These are phyloP conservation scores for Miichthys miiuy DNA, from an alignment of 2,797 vertebrate species.

Conservation along the genomic window DNA sequence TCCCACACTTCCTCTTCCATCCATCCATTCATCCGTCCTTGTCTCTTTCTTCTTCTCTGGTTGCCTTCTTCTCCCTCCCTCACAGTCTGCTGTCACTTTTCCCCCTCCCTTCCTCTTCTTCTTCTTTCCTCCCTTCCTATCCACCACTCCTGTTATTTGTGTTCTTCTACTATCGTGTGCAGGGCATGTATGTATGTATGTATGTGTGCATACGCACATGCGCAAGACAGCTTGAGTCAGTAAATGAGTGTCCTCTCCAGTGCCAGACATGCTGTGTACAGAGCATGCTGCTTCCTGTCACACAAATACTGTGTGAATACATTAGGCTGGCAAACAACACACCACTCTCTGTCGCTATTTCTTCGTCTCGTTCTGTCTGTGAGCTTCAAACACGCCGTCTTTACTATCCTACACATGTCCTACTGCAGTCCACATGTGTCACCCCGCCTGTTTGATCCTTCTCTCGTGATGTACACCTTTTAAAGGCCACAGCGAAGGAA, in stretches of 20 bases:
- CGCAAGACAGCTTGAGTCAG: constrained; percentile 23
- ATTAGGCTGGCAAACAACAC: constrained; percentile 48
- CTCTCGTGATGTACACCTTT: constrained; percentile 46
- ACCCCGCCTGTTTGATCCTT: constrained; percentile 35
- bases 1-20: constrained; percentile 42
- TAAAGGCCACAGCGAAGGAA: constrained; percentile 52
- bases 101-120: neutral
- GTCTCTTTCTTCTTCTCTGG: constrained; percentile 49
- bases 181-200: constrained; percentile 24
- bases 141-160: constrained; percentile 49
- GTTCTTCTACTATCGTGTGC: constrained; percentile 8
- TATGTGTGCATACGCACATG: constrained; percentile 29
- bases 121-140: constrained; percentile 32
- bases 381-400: constrained; percentile 28
- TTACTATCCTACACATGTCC: constrained; percentile 37
- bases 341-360: constrained; percentile 10
- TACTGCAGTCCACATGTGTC: constrained; percentile 27
- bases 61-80: constrained; percentile 54
- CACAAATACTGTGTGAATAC: constrained; percentile 51
- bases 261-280: constrained; percentile 60
- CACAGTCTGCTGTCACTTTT: constrained; percentile 54
- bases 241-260: constrained; percentile 53
- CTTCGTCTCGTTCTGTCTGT: constrained; percentile 8
- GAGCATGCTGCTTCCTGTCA: constrained; percentile 56
- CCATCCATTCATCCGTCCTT: constrained; percentile 46